Evolutionary conservation across 2,888 invertebrate species (phyloP).

Genomic region (Microplitis manilae): DNA sequence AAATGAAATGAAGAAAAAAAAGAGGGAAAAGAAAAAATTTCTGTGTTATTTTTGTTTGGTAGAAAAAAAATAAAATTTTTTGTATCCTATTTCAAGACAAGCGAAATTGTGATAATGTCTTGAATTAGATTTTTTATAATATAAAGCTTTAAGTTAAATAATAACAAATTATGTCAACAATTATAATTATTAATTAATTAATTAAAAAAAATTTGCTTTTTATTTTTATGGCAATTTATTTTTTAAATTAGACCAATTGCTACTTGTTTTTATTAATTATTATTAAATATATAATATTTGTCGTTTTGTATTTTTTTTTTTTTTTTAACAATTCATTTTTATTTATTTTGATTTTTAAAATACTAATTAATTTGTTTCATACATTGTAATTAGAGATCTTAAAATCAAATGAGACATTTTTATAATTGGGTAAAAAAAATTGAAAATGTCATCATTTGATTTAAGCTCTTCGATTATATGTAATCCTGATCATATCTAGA

Average conservation of each 20-base stretch:
- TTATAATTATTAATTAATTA: constrained; percentile 30
- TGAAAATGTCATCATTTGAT: no score
- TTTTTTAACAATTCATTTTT: constrained; percentile 32
- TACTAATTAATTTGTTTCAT: constrained; percentile 46
- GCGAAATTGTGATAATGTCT: constrained; percentile 54
- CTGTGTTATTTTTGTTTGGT: constrained; percentile 14
- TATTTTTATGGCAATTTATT: constrained; percentile 22
- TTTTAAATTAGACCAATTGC: neutral
- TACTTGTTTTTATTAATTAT: constrained; percentile 10
- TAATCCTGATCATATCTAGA: no score
- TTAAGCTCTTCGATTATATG: no score
- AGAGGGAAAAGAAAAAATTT: neutral
- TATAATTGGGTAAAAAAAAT: neutral
- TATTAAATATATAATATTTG: constrained; percentile 11
- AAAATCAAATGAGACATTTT: neutral
- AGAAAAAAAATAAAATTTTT: constrained; percentile 27
- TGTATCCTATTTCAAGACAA: constrained; percentile 48
- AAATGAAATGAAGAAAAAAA: neutral
- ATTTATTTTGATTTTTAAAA: constrained; percentile 45
- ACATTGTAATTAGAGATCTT: constrained; percentile 20
- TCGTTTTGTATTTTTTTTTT: constrained; percentile 11
- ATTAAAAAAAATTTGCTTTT: neutral
- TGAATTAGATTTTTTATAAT: constrained; percentile 48
- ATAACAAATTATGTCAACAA: constrained; percentile 32
- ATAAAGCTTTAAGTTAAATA: constrained; percentile 48